These are phyloP conservation scores for Napeogenes sylphis DNA, from an alignment of 2,888 invertebrate genomes.

Conservation along the genomic window DNA sequence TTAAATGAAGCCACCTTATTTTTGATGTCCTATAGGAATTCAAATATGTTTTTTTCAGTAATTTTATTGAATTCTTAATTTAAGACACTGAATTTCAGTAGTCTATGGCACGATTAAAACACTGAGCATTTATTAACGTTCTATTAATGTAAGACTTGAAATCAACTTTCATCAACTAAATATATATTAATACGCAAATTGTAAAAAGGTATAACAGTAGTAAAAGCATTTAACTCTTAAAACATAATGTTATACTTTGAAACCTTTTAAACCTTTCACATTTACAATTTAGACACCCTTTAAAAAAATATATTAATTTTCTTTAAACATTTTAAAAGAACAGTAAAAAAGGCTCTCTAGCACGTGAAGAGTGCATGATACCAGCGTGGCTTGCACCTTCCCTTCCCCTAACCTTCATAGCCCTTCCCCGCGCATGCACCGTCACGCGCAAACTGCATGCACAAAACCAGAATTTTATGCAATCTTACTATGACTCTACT, in stretches of 20 bases:
- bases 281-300: no score
- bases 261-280: no score
- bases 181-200: no score
- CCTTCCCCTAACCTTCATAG: constrained; percentile 13
- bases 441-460: constrained; percentile 48
- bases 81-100: constrained; percentile 36
- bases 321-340: constrained; percentile 14
- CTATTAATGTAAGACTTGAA: constrained; percentile 14
- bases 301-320: no score
- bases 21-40: not conserved
- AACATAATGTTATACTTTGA: no score
- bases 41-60: not conserved
- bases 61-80: not conserved
- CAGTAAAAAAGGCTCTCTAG: constrained; percentile 54
- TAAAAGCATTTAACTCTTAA: not conserved
- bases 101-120: constrained; percentile 41
- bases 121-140: constrained; percentile 50
- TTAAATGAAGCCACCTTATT: not conserved
- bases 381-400: constrained; percentile 43
- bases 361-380: constrained; percentile 70
- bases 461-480: constrained; percentile 39
- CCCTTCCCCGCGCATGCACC: constrained; percentile 29
- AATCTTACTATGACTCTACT: no score
- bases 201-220: no score
- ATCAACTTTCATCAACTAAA: no score